Percentiles rank a stretch among this genome's conserved stretches.
phyloP scores from a whole-genome alignment of 2,797 vertebrate genomes.

The Trachurus trachurus region DNA sequence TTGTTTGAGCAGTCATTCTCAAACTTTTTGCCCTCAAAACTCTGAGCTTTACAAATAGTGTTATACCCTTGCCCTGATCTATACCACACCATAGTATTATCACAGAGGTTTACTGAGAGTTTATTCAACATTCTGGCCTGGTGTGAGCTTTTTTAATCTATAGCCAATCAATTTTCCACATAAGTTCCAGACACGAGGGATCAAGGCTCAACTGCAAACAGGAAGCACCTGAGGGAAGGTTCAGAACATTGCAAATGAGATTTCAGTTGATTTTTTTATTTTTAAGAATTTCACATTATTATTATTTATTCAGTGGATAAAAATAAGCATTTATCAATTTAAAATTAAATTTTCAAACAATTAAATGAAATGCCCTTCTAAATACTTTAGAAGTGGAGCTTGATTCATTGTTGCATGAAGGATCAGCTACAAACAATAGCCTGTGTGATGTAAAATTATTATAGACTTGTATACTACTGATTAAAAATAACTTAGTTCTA shows the following conservation, averaged over 20 bases:
- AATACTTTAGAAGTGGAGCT: no score
- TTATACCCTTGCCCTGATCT: neutral
- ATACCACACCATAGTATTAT: neutral
- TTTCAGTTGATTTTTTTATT: no score
- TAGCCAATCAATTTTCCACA: neutral
- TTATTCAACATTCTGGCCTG: neutral
- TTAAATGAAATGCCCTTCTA: no score
- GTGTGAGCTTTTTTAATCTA: neutral
- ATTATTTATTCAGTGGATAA: no score
- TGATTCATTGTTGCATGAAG: neutral
- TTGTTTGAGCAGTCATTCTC: no score
- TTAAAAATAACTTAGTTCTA: neutral
- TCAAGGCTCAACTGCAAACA: neutral
- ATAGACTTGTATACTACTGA: no score
- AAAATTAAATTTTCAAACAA: no score
- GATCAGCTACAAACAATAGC: neutral
- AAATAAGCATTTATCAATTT: no score
- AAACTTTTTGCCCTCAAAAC: no score
- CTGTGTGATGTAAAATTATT: neutral
- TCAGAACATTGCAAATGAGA: no score
- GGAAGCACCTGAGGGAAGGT: neutral
- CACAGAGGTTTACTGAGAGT: neutral
- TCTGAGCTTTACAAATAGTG: no score
- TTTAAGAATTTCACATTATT: no score
- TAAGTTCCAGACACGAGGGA: neutral